Evolutionary conservation across 2,113 vertebrate species (phyloP).

Genomic region (Crotalus viridis): DNA sequence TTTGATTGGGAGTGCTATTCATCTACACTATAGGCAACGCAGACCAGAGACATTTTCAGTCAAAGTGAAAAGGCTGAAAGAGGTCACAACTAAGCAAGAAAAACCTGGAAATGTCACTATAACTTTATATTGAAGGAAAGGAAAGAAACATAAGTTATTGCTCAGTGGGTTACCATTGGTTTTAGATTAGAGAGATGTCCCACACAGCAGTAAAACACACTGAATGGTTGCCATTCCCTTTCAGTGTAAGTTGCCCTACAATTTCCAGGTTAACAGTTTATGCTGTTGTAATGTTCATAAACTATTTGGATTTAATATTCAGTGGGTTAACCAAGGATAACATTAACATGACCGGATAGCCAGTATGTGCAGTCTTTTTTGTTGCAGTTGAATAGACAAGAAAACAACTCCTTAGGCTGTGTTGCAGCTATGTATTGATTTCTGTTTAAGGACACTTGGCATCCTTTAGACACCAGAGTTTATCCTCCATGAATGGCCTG

Average conservation of each 20-base stretch:
- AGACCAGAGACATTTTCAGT: neutral
- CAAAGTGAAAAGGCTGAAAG: neutral
- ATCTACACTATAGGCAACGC: neutral
- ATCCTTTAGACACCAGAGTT: neutral
- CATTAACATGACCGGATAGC: neutral
- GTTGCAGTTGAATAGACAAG: neutral
- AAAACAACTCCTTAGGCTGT: neutral
- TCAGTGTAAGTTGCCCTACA: neutral
- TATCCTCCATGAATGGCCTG: neutral
- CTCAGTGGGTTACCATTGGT: neutral
- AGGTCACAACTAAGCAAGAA: neutral
- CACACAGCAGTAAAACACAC: neutral
- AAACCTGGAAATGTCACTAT: neutral
- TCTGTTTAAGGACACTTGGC: neutral
- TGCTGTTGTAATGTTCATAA: neutral
- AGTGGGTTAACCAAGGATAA: neutral
- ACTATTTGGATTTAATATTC: neutral
- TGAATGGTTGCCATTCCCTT: neutral
- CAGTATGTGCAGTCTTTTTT: neutral
- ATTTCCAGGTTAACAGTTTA: neutral
- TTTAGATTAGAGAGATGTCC: neutral
- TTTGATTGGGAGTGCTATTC: neutral
- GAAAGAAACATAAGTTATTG: neutral
- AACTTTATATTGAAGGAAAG: neutral
- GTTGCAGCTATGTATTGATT: neutral